Evolutionary conservation across 2,888 invertebrate species (phyloP).

Genomic region (Tiphia femorata): DNA sequence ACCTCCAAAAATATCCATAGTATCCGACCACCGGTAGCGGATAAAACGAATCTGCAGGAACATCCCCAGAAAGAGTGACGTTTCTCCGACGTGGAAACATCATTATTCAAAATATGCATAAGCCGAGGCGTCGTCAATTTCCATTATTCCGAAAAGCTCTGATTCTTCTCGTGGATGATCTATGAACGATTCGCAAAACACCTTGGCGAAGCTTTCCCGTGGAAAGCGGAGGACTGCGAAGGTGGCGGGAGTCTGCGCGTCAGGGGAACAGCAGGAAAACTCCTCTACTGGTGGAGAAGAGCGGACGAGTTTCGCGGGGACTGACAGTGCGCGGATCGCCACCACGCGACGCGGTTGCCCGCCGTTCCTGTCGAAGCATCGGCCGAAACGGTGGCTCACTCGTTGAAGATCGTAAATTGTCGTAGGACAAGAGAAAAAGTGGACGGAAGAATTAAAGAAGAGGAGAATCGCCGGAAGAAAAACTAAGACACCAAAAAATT

Average conservation of each 20-base stretch:
- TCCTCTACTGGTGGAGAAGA: conserved; percentile 41
- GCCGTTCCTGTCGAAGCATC: conserved; percentile 1
- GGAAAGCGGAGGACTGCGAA: conserved; percentile 5
- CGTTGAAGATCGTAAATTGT: background rate
- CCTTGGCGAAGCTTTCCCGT: background rate
- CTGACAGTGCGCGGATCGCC: conserved; percentile 63
- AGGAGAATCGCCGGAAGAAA: too few relatives aligned
- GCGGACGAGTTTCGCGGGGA: conserved; percentile 40
- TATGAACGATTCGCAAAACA: background rate
- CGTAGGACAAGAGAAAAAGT: background rate
- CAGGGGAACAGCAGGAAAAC: conserved; percentile 26
- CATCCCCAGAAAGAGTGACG: too few relatives aligned
- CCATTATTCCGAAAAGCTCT: background rate
- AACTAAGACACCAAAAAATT: too few relatives aligned
- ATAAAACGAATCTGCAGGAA: too few relatives aligned
- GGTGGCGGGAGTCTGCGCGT: conserved; percentile 38
- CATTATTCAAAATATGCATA: background rate
- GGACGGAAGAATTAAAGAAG: too few relatives aligned
- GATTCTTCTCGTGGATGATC: background rate
- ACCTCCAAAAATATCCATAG: too few relatives aligned
- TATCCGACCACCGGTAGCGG: too few relatives aligned
- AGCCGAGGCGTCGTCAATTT: background rate
- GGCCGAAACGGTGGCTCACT: background rate
- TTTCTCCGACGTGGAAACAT: too few relatives aligned
- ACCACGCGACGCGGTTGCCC: conserved; percentile 62